Base-by-base conservation (phyloP, 2,888 invertebrate genomes). In the Ormyrus pomaceus region DNA sequence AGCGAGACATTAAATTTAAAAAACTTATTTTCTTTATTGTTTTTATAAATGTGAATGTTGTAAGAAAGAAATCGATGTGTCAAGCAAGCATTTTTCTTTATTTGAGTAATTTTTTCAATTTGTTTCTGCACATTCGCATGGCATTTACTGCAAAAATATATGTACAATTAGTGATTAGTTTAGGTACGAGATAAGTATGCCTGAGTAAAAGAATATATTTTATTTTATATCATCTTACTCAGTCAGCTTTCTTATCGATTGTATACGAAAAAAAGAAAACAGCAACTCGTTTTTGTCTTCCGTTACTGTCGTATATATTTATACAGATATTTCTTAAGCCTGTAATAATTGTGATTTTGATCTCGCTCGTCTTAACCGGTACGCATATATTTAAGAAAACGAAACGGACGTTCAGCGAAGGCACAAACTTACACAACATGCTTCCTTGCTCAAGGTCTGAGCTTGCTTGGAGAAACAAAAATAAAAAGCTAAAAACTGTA, bases 41-140 rank as follows among this genome's bases (percentile, higher is more conserved):
- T 9, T 68, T 66, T 80, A 71, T 55, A 53, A 45, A 4, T 55
- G 66, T 56, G 65, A 80, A 77, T 80, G 73, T 59, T 62, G 58
- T 53, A 53, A 19, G 19, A 69, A 62, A 68, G 13, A 69, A 61
- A 77, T 61, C 11, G 6, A 69, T 64, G 58, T 68, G 59, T 64
- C 13, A 77, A 64, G n/a, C 56, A 65, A 77, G 53, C 45, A 77
- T 56, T 55, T 69, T 74, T 68, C 6, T 53, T 73, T n/a, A 74
- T 56, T 64, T 70, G 3, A 59, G 34, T 34, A 34, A 34, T 4
- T 34, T 76, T 72, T 64, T 48, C n/a, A 8, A 7, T 64, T 59
- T 53, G n/a, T 80, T 77, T 66, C 53, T 80, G 80, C 80, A 80
- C 77, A 69, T 58, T 77, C 70, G 80, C 82, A 80, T 78, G 80